Percentiles rank a stretch among this genome's conserved stretches.
Evolutionary conservation across 2,797 vertebrate genomes (phyloP).

Genomic region (Perodicticus potto): DNA sequence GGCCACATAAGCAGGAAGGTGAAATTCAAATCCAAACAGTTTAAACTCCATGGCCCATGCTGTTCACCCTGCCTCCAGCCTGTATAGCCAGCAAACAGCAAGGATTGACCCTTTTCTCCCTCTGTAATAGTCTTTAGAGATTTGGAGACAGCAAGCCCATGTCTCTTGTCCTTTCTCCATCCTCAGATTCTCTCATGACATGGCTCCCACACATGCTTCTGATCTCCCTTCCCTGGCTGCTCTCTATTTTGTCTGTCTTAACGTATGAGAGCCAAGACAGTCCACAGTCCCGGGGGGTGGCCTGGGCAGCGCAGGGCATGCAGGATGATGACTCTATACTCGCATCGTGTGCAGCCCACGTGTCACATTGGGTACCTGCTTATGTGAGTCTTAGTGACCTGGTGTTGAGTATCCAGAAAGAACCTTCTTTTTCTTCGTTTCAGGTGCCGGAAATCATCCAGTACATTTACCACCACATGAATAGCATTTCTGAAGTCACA

Average conservation of each 20-base stretch:
- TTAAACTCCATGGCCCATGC: no score
- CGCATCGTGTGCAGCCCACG: rapidly evolving
- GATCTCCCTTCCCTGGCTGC: neutral
- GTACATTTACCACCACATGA: slow-evolving; percentile 24
- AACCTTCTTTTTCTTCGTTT: rapidly evolving
- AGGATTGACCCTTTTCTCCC: neutral
- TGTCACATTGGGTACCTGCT: rapidly evolving
- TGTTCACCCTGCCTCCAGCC: neutral
- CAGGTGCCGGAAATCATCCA: slow-evolving; percentile 73
- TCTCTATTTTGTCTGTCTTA: neutral
- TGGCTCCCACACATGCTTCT: neutral
- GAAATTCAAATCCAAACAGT: neutral
- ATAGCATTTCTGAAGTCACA: rapidly evolving
- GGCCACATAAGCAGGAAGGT: neutral
- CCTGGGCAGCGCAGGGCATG: no score
- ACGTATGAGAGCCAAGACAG: neutral
- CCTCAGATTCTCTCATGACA: neutral
- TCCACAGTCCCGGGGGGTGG: neutral
- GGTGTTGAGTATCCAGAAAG: rapidly evolving
- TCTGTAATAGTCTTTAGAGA: neutral
- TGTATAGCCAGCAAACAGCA: rapidly evolving
- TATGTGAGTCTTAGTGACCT: rapidly evolving
- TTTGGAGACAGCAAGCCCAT: neutral
- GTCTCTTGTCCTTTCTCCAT: neutral
- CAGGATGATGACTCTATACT: rapidly evolving